Evolutionary conservation across 2,113 vertebrate genomes (phyloP).

Genomic region (Mola mola): DNA sequence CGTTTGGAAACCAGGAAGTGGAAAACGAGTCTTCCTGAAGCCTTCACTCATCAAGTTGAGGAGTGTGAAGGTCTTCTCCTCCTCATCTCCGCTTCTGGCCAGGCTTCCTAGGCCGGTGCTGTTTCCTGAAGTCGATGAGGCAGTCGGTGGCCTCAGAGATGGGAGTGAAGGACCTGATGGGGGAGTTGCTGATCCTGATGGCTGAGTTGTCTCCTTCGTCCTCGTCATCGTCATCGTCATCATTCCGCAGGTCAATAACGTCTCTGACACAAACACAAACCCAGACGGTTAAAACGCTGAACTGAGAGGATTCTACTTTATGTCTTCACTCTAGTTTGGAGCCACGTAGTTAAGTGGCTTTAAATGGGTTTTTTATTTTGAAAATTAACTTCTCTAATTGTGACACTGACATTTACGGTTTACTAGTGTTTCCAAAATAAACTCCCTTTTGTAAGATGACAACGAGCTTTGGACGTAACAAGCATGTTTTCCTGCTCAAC

Average conservation of each 20-base stretch:
- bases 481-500: too few species aligned
- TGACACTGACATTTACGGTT: too few species aligned
- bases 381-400: too few species aligned
- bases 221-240: conserved; percentile 2
- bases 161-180: conserved; percentile 82
- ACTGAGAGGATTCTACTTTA: too few species aligned
- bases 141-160: conserved; percentile 83
- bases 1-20: conserved; percentile 1
- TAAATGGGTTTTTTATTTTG: too few species aligned
- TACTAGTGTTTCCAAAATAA: too few species aligned
- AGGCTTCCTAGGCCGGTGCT: conserved; percentile 46
- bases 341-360: too few species aligned
- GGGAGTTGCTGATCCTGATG: conserved; percentile 73
- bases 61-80: conserved; percentile 22
- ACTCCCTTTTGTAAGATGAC: too few species aligned
- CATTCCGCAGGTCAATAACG: conserved; percentile 63
- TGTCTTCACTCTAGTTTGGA: too few species aligned
- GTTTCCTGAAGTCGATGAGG: conserved; percentile 82
- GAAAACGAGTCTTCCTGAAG: not conserved
- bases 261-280: conserved; percentile 28
- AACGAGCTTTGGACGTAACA: too few species aligned
- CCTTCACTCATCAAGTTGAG: not conserved
- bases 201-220: not conserved
- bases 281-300: not conserved
- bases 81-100: conserved; percentile 61